Base-by-base conservation (phyloP, 2,888 invertebrate genomes). In the Rhamnusium bicolor region DNA sequence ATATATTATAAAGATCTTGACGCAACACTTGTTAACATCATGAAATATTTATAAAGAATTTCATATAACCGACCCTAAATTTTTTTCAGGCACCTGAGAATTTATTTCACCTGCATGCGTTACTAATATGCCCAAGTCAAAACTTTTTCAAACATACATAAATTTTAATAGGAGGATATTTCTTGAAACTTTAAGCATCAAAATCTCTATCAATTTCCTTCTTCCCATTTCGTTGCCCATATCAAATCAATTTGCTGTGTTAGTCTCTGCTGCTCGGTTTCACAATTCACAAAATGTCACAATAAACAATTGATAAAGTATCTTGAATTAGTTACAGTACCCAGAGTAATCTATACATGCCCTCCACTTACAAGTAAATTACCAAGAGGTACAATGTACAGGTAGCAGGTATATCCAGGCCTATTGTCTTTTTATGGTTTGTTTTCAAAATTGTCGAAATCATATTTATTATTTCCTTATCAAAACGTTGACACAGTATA, bases 301-400 rank as follows among this genome's bases (percentile, higher is more conserved):
- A 51, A 65, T 65, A 65, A 65, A 65, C 51, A 65, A 65, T 65
- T 53, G 49, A 24, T 65, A 49, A 47, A 29, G 63, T 32, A 61
- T 8, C n/a, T 32, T 46, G 40, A n/a, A 40, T 65, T 65, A 65
- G 65, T 53, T 65, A 51, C 65, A 65, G 18, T 60, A 29, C 58
- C 32, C 10, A 7, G 51, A 19, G 51, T 12, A 18, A 49, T 51
- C 51, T 51, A 10, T 51, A 51, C 51, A 8, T 19, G 51, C 8
- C 16, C 49, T 49, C 49, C 16, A 14, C 8, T 51, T 51, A 51
- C 51, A 51, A 51, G 51, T 51, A 51, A 51, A 51, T 51, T 19
- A 51, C 51, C 19, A 12, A 40, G n/a, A 40, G 16, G 47, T 47
- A 47, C 16, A 51, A 19, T 40, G 18, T 51, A 16, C 51, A 51